Evolutionary conservation across 2,797 vertebrate genomes (phyloP), one percentile per base, ranked within the genome.

Genomic region (Lophotriccus pileatus): DNA sequence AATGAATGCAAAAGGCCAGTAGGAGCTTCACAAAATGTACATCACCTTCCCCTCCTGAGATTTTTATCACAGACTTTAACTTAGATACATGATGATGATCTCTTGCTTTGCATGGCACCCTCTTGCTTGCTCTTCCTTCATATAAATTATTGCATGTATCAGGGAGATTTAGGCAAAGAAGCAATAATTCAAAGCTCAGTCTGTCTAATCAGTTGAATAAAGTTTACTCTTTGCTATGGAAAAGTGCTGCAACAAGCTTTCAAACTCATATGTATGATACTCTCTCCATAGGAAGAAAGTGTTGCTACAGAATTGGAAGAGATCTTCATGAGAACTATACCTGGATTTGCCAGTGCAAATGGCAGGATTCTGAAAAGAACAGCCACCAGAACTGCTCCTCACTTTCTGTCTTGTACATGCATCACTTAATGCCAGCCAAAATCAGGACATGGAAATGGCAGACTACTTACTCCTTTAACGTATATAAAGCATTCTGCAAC

Each of bases 11-110:
- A 85, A 95, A 96, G 89, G 46, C 50, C 70, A 83, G 76, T 43
- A 80, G 60, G 30, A 55, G 49, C 37, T 94, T 46, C 28, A 90
- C 62, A 76, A 77, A 75, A 53, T 5, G 10, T n/a, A 74, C 12
- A 92, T 21, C 44, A 77, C 47, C 68, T 27, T 63, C 36, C 90
- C 32, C 52, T 92, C 63, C 56, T 34, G 59, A 93, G 59, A 76
- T 91, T 95, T 72, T 94, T 87, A 90, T 62, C 79, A 93, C 1
- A 21, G 68, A 89, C 79, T 95, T 95, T 92, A 96, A 96, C 84
- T 80, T 44, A 87, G 66, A 73, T 83, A 63, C 22, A 53, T 43
- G 67, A 77, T 72, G 81, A 78, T 44, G 60, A 92, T 66, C 24
- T 64, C 66, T 88, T 70, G 75, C 73, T 92, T 92, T 74, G 64